These are phyloP conservation scores for Hetaerina americana DNA, from an alignment of 1,140 invertebrate genomes.

Conservation along the genomic window DNA sequence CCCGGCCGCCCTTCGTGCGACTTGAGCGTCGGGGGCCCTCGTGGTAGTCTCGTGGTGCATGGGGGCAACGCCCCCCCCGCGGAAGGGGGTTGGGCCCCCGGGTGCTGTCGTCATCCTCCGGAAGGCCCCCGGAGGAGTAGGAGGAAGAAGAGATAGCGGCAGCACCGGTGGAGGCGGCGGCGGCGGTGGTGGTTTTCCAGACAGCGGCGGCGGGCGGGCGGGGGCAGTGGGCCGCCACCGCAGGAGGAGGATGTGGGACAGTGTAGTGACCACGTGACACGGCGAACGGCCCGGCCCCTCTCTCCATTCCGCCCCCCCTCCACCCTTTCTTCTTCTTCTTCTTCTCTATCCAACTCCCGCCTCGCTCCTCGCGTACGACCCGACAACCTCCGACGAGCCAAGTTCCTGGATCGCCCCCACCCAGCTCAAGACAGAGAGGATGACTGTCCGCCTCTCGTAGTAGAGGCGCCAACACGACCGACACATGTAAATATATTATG, in stretches of 20 bases:
- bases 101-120: background rate
- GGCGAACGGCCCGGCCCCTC: background rate
- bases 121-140: background rate
- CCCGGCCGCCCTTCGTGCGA: too few species aligned
- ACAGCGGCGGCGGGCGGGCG: background rate
- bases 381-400: too few species aligned
- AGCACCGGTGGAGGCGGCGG: too few species aligned
- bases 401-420: background rate
- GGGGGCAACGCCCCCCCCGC: background rate
- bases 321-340: too few species aligned
- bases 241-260: background rate
- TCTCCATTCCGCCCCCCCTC: too few species aligned
- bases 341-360: too few species aligned
- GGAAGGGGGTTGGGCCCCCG: background rate
- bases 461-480: background rate
- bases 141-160: too few species aligned
- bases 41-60: background rate
- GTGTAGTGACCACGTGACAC: background rate
- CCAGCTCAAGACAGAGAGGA: too few species aligned
- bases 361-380: too few species aligned
- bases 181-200: too few species aligned
- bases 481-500: slow-evolving; percentile 1
- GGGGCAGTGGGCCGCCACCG: background rate
- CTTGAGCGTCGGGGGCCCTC: too few species aligned
- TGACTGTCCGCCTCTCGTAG: background rate